Evolutionary conservation across 2,888 invertebrate species (phyloP).

Genomic region (Sacculina carcini): DNA sequence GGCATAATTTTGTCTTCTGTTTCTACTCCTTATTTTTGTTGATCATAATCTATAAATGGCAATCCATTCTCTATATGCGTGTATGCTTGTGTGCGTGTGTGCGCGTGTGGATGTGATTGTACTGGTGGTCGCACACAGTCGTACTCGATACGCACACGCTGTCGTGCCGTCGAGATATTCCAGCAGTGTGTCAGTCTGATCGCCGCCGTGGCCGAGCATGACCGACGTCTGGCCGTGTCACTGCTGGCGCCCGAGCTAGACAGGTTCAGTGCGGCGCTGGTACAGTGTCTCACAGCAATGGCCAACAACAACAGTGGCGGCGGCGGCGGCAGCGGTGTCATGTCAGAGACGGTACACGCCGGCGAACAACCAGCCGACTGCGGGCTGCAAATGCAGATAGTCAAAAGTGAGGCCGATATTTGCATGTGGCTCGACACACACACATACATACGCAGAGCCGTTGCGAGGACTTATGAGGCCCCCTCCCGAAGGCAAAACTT

Average conservation of each 20-base stretch:
- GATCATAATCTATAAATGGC: too few species aligned
- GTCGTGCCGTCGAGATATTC: conserved; percentile 37
- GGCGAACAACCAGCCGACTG: too few species aligned
- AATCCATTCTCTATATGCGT: too few species aligned
- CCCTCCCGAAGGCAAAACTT: too few species aligned
- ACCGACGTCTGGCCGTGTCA: conserved; percentile 29
- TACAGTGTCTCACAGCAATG: conserved; percentile 28
- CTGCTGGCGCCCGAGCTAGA: conserved; percentile 37
- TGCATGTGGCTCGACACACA: too few species aligned
- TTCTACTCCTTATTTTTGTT: too few species aligned
- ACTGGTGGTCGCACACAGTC: conserved; percentile 24
- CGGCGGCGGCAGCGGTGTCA: too few species aligned
- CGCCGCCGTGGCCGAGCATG: conserved; percentile 25
- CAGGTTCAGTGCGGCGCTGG: conserved; percentile 35
- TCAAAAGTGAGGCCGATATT: conserved; percentile 23
- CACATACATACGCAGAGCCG: too few species aligned
- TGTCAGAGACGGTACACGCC: too few species aligned
- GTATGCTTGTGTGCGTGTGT: too few species aligned
- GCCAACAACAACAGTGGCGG: conserved; percentile 25
- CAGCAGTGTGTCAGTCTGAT: conserved; percentile 31
- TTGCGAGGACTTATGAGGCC: too few species aligned
- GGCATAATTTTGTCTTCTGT: too few species aligned
- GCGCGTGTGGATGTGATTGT: background rate
- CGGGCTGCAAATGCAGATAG: conserved; percentile 34
- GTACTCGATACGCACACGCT: conserved; percentile 30